Evolutionary conservation across 2,888 invertebrate genomes (phyloP), one percentile per base, ranked within the genome.

Genomic region (Catotricha subobsoleta): DNA sequence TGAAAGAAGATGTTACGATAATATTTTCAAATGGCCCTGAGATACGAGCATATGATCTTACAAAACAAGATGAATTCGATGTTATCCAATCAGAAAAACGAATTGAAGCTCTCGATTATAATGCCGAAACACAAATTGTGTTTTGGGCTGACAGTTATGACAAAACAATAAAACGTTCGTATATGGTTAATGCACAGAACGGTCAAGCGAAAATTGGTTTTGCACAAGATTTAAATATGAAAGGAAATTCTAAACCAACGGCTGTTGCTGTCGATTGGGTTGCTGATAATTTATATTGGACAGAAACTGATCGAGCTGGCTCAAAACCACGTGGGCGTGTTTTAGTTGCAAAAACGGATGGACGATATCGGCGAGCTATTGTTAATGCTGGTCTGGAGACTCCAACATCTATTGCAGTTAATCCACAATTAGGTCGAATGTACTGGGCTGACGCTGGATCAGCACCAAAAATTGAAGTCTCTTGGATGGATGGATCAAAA

Each of bases 401-500:
- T 50, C 97, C 97, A 0, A 82, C 87, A 0, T 81, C 92, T 0
- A 66, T 98, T 16, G 92, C 75, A 0, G 72, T 94, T 0, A 90
- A 94, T 65, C 87, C 88, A 0, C 76, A 82, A 49, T 59, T 74
- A 45, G 92, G 94, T 2, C 68, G 75, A 48, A 77, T 95, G 72
- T 88, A 83, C 63, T 98, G 95, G 92, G 75, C 91, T 0, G 94
- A 97, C 59, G 80, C 84, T 1, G 91, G 94, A 5, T 76, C 79
- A 1, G 76, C 77, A 3, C 87, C 91, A 0, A 95, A 92, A 62
- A 91, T 98, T 46, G 95, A 95, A 59, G 74, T 80, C 3, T 75
- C 91, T 2, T 95, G 94, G 90, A 88, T 97, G 91, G 95, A 94
- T 55, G 97, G 97, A 0, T 82, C 80, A 0, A 82, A 87, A 56